A percentile compares a stretch with the other conserved stretches of the same genome.
Evolutionary conservation across 1,140 invertebrate species (phyloP).

Genomic region (Halictus rubicundus): DNA sequence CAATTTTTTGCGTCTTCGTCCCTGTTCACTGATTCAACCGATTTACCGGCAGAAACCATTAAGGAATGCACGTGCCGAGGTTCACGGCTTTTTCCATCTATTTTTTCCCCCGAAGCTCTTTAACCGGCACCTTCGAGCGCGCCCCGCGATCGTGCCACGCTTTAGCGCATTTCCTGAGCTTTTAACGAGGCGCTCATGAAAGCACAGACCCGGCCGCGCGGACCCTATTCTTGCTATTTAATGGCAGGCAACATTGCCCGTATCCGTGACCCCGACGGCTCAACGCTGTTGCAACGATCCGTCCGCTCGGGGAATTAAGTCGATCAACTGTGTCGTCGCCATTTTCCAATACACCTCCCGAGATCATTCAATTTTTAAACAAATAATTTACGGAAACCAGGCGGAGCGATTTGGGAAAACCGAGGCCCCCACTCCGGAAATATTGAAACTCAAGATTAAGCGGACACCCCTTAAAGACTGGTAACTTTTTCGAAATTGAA

Average conservation of each 20-base stretch:
- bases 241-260: conserved; percentile 17
- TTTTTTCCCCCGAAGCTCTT: conserved; percentile 56
- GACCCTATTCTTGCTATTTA: conserved; percentile 44
- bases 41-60: conserved; percentile 65
- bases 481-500: too few relatives aligned
- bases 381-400: too few relatives aligned
- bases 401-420: too few relatives aligned
- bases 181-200: conserved; percentile 70
- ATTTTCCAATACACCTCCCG: too few relatives aligned
- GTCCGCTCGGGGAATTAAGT: background rate
- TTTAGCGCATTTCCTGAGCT: conserved; percentile 70
- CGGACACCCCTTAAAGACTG: too few relatives aligned
- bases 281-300: background rate
- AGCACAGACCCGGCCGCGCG: conserved; percentile 26
- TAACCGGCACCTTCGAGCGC: conserved; percentile 57
- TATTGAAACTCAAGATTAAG: too few relatives aligned
- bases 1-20: background rate
- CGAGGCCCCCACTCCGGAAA: too few relatives aligned
- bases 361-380: too few relatives aligned
- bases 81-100: conserved; percentile 53
- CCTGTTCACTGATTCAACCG: conserved; percentile 26
- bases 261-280: background rate
- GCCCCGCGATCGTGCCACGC: conserved; percentile 31
- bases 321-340: background rate
- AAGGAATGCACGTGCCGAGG: conserved; percentile 57